A percentile compares a stretch with the other conserved stretches of the same genome.
These are phyloP conservation scores for Alectoris magna DNA, from an alignment of 2,797 vertebrate genomes.

Conservation along the genomic window DNA sequence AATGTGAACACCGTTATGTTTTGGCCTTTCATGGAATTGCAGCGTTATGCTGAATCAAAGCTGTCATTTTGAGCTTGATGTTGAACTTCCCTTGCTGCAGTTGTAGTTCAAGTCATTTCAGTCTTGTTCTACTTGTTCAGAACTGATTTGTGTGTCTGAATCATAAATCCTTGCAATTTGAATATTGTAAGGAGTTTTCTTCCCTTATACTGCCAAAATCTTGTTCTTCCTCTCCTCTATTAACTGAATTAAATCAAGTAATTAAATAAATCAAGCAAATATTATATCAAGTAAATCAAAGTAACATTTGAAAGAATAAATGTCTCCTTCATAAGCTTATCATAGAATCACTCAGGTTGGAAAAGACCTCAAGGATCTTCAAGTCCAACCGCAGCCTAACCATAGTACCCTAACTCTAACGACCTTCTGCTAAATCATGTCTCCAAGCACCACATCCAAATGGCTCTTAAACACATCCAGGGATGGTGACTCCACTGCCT, in stretches of 20 bases:
- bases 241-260: not conserved
- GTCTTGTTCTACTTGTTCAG: not conserved
- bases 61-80: not conserved
- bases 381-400: too few species aligned
- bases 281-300: not conserved
- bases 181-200: not conserved
- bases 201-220: not conserved
- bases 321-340: not conserved
- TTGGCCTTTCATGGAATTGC: not conserved
- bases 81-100: not conserved
- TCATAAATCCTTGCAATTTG: not conserved
- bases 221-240: not conserved
- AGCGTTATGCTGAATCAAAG: not conserved
- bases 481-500: too few species aligned
- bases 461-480: too few species aligned
- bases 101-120: not conserved
- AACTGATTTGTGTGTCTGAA: not conserved
- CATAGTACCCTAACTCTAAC: too few species aligned
- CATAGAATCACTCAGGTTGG: too few species aligned
- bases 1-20: not conserved
- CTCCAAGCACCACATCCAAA: too few species aligned
- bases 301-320: not conserved
- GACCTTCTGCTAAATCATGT: too few species aligned
- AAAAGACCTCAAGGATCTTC: too few species aligned
- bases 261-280: not conserved